Evolutionary conservation across 2,113 vertebrate species (phyloP).

Genomic region (Cyanoderma ruficeps): DNA sequence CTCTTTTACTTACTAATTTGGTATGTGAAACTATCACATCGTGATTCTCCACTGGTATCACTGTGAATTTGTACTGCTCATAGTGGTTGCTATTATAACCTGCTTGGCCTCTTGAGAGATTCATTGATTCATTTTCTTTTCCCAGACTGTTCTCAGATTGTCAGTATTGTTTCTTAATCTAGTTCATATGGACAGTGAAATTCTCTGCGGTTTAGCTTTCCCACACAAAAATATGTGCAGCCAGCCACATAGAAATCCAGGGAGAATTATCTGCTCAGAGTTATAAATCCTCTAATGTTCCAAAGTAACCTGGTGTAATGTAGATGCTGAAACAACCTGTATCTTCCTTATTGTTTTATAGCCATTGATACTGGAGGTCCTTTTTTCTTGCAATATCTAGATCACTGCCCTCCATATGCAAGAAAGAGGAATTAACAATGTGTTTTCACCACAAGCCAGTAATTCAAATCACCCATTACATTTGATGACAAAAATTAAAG

Average conservation of each 20-base stretch:
- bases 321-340: background rate
- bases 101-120: slow-evolving; percentile 10
- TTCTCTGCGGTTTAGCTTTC: slow-evolving; percentile 15
- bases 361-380: background rate
- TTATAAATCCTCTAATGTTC: slow-evolving; percentile 40
- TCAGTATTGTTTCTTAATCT: slow-evolving; percentile 65
- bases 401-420: background rate
- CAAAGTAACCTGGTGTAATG: background rate
- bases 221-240: slow-evolving; percentile 8
- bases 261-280: slow-evolving; percentile 16
- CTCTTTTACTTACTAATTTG: background rate
- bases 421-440: background rate
- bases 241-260: background rate
- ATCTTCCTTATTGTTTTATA: background rate
- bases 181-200: slow-evolving; percentile 44
- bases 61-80: background rate
- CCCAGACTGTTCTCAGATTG: slow-evolving; percentile 31
- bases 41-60: background rate
- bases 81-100: background rate
- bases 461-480: background rate
- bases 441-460: background rate
- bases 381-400: background rate
- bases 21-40: background rate
- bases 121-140: slow-evolving; percentile 52
- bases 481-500: background rate